Evolutionary conservation across 2,113 vertebrate genomes (phyloP), one percentile per base, ranked within the genome.

Genomic region (Paramisgurnus dabryanus): DNA sequence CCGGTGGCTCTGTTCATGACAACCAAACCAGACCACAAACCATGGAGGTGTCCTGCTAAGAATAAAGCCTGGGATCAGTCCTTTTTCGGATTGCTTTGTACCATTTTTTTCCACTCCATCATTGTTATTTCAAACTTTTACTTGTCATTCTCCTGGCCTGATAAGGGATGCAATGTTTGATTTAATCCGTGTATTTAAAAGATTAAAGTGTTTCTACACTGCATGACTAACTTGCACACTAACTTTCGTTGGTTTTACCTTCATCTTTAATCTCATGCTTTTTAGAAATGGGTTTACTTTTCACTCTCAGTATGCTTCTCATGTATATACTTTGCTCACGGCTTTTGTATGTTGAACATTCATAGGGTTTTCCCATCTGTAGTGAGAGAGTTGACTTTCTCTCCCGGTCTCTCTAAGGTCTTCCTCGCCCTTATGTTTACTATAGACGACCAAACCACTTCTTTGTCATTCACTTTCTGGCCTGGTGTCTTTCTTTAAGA

Each of bases 1-100:
- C 91, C 85, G 78, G 89, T 86, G 74, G 81, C 34, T 89, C 88
- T 53, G 89, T 90, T 80, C 89, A 90, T 34, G 91, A 93, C 79
- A 85, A 88, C 87, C 91, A 91, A 80, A 92, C 89, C 79, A 85
- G 90, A 84, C 90, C 92, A 79, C 94, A 95, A 84, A 95, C 95
- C 85, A 93, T 95, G 93, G 95, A 96, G 89, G 90, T 96, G 72
- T 95, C 95, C 88, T 96, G 95, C 89, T 96, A 93, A 93, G 27
- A 34, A 34, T 34, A 34, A 34, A 34, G 3, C 4, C 27, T 58
- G 57, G 22, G 18, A 41, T 71, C 64, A 57, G 45, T 34, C 22
- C 39, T 71, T 58, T 72, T 13, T 79, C 17, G 2, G 13, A 10
- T 64, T 50, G 50, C 9, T 41, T 10, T 78, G 27, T 34, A 34